Evolutionary conservation across 2,888 invertebrate species (phyloP), one percentile per base, ranked within the genome.

Genomic region (Drosophila kambysellisi): DNA sequence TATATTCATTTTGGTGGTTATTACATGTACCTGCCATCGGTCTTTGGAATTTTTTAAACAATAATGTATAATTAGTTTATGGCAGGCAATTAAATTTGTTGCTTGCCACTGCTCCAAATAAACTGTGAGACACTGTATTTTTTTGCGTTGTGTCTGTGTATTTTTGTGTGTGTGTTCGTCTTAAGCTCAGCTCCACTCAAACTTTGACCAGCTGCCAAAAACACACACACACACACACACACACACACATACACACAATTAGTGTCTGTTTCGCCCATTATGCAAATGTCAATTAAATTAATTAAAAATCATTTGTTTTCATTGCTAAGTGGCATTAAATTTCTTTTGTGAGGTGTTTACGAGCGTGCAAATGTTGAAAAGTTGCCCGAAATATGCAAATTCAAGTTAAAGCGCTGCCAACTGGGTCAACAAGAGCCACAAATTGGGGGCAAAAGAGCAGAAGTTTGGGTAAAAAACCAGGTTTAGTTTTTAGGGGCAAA

Each of bases 251-350:
- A 48, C 37, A 60, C 25, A 51, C 30, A 20, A 15, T 12, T 46
- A 20, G 35, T 43, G 37, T n/a, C 29, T n/a, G 39, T 56, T 30
- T 30, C 3, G 15, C 15, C 30, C 9, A 4, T 57, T 30, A 41
- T 37, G 59, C 33, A 52, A 59, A 62, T 68, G 71, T 37, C 74
- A 82, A 86, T 86, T 89, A 89, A 76, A 76, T 77, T 74, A 89
- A 88, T 85, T 73, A 71, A 88, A 88, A 89, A 66, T 77, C 77
- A 70, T 69, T 75, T 77, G 69, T 60, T 74, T 72, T 75, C 60
- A 63, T 74, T 82, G 74, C 67, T 74, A 83, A 86, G 78, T 83
- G 85, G 62, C 79, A 69, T 83, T 87, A 58, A 70, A 85, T 78
- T 74, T 56, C 51, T 35, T 46, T 33, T 58, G 66, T 62, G 59